Evolutionary conservation across 2,888 invertebrate species (phyloP).

Genomic region (Chymomyza fuscimana): DNA sequence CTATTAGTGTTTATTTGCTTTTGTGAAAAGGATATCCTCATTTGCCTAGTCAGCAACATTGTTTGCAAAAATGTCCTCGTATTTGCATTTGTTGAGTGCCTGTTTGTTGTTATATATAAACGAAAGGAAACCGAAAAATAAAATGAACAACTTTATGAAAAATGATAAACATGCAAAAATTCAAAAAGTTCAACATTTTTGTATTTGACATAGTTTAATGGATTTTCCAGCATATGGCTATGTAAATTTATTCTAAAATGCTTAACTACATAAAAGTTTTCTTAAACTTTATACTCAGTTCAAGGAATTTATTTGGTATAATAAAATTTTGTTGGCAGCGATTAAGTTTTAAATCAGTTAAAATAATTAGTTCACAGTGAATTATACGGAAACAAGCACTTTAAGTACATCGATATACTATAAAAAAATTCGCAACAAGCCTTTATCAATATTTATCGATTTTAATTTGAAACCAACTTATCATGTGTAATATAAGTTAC

Average conservation of each 20-base stretch:
- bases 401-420: too few relatives aligned
- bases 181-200: background rate
- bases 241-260: background rate
- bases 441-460: too few relatives aligned
- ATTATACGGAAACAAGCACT: too few relatives aligned
- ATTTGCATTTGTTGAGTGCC: background rate
- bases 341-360: too few relatives aligned
- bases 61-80: background rate
- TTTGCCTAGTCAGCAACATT: constrained; percentile 18
- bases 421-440: too few relatives aligned
- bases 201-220: background rate
- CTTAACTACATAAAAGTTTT: background rate
- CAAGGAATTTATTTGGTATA: background rate
- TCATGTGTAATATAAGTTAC: too few relatives aligned
- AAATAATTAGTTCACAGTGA: too few relatives aligned
- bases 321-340: too few relatives aligned
- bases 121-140: background rate
- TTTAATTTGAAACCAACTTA: too few relatives aligned
- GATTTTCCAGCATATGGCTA: background rate
- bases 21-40: constrained; percentile 38
- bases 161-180: background rate
- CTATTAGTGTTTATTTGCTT: constrained; percentile 15
- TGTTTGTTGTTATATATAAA: background rate
- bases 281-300: background rate
- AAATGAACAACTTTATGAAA: background rate